Conservation (phyloP, 2,888 invertebrate species). For the Acronicta alni region DNA sequence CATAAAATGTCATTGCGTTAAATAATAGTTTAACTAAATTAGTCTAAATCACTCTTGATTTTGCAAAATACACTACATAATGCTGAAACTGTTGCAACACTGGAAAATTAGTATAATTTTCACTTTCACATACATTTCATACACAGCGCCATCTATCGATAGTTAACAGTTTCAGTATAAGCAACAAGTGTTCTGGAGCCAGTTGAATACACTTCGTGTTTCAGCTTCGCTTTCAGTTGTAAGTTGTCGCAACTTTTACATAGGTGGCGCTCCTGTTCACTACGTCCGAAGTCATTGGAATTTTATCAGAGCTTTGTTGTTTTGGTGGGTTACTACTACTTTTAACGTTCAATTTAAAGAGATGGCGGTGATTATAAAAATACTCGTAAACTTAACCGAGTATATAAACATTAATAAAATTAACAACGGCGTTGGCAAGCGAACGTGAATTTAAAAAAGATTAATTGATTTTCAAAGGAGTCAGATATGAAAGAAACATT, state of each 20-base stretch:
- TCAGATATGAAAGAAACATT: no score
- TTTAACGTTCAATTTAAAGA: constrained; percentile 1
- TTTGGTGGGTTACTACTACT: not conserved
- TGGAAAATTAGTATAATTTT: no score
- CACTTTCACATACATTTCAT: not conserved
- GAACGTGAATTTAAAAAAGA: no score
- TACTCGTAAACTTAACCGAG: no score
- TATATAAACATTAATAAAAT: no score
- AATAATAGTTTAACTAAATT: no score
- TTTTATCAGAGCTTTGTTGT: not conserved
- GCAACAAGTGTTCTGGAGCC: constrained; percentile 15
- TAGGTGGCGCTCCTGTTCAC: constrained; percentile 38
- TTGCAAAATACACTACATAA: no score
- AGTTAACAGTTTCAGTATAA: not conserved
- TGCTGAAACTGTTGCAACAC: no score
- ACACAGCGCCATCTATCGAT: constrained; percentile 32
- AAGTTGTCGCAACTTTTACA: not conserved
- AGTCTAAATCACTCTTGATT: no score
- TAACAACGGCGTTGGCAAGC: no score
- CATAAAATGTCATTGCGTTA: no score
- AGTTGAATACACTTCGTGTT: constrained; percentile 22
- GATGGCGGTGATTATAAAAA: constrained; percentile 19
- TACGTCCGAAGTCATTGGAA: not conserved
- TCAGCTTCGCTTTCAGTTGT: constrained; percentile 31
- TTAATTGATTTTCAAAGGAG: no score